These are phyloP conservation scores for Xanthia icteritia DNA, from an alignment of 2,888 invertebrate genomes.

Conservation along the genomic window DNA sequence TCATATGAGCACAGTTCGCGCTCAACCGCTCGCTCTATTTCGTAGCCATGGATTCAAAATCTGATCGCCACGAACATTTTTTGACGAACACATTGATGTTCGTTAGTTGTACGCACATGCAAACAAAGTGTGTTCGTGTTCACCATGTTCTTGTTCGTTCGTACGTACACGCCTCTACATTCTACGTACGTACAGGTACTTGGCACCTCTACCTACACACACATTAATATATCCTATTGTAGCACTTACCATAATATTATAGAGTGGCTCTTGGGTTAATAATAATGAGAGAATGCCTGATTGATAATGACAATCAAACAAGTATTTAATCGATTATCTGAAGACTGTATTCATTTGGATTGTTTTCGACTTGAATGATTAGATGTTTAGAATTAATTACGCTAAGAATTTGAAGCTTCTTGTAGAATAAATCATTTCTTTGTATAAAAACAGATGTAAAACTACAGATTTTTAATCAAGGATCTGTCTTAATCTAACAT, in stretches of 20 bases:
- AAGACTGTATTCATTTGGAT: background rate
- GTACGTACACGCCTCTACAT: too few species aligned
- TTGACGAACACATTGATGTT: too few species aligned
- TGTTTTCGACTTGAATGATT: background rate
- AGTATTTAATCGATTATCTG: slow-evolving; percentile 3
- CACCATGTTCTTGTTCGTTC: too few species aligned
- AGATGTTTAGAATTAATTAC: background rate
- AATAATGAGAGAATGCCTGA: background rate
- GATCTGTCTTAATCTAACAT: slow-evolving; percentile 10
- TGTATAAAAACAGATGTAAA: background rate
- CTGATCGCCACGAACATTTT: too few species aligned
- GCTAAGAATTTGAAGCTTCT: slow-evolving; percentile 11
- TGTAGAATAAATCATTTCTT: slow-evolving; percentile 2
- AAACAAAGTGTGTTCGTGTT: too few species aligned
- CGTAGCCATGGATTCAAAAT: too few species aligned
- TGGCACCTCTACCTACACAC: too few species aligned
- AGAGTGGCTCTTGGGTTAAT: background rate
- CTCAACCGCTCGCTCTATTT: too few species aligned
- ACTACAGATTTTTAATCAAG: background rate
- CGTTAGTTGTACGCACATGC: too few species aligned
- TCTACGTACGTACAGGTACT: too few species aligned
- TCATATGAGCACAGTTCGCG: too few species aligned
- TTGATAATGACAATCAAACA: background rate
- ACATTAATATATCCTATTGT: too few species aligned
- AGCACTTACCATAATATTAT: slow-evolving; percentile 18